phyloP scores from a whole-genome alignment of 2,113 vertebrate genomes.

The Erinaceus europaeus region DNA sequence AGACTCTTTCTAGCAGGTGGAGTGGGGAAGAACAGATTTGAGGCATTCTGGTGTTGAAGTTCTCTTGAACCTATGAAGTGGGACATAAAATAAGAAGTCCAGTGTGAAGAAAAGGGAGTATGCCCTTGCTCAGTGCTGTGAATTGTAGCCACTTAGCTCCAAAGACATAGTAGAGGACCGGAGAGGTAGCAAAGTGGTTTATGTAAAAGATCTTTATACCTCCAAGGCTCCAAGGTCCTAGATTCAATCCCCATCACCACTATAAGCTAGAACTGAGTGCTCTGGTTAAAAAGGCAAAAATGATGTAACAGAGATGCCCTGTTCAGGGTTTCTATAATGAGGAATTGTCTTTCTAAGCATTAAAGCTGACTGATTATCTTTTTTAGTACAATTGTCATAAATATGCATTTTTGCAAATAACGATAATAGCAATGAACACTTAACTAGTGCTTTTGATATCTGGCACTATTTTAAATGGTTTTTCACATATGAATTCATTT shows the following conservation, averaged over 20 bases:
- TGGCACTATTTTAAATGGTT: not conserved
- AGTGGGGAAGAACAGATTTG: not conserved
- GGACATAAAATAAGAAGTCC: not conserved
- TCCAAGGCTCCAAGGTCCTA: too few relatives aligned
- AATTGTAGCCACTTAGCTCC: fast-evolving
- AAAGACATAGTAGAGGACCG: not conserved
- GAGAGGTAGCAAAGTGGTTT: too few relatives aligned
- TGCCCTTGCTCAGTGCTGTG: not conserved
- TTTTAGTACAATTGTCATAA: not conserved
- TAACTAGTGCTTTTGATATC: not conserved
- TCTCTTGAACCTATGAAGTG: not conserved
- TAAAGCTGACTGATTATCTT: not conserved
- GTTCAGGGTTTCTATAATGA: not conserved
- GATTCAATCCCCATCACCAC: too few relatives aligned
- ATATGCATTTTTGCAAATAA: not conserved
- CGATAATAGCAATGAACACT: not conserved
- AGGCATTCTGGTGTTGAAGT: not conserved
- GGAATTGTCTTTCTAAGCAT: not conserved
- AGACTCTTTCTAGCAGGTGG: not conserved
- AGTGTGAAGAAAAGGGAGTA: not conserved
- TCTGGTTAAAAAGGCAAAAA: too few relatives aligned
- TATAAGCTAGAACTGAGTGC: too few relatives aligned
- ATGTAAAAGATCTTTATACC: too few relatives aligned
- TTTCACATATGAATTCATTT: not conserved
- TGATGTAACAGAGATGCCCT: not conserved